Percentiles rank a stretch among this genome's conserved stretches.
phyloP scores from a whole-genome alignment of 2,888 invertebrate species.

The Leptopilina myrica region DNA sequence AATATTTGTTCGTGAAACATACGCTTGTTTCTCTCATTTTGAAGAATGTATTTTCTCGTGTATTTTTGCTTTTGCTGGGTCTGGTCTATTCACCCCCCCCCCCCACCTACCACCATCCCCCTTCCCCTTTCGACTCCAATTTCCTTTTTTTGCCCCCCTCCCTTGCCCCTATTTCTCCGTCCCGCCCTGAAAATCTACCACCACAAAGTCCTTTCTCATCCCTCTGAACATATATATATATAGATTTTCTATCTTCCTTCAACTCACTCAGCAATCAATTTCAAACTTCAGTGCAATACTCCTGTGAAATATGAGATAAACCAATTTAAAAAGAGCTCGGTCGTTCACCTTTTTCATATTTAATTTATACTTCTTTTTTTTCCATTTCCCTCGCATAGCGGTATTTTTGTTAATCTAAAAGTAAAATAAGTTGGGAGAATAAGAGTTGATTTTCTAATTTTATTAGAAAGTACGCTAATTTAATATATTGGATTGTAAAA shows the following conservation, averaged over 20 bases:
- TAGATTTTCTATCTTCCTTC: constrained; percentile 54
- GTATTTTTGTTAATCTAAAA: too few species aligned
- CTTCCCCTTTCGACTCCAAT: constrained; percentile 2
- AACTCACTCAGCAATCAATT: constrained; percentile 63
- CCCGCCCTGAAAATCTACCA: not conserved
- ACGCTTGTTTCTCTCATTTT: constrained; percentile 60
- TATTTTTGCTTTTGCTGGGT: constrained; percentile 16
- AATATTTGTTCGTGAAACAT: constrained; percentile 72
- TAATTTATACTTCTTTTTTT: too few species aligned
- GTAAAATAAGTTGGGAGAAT: too few species aligned
- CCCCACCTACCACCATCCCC: constrained; percentile 4
- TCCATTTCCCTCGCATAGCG: too few species aligned
- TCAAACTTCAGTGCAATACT: constrained; percentile 64
- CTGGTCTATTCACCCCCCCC: constrained; percentile 26
- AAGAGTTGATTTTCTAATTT: not conserved
- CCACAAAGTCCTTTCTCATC: constrained; percentile 28
- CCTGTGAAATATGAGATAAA: constrained; percentile 59
- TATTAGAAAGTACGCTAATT: not conserved
- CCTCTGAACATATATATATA: constrained; percentile 20
- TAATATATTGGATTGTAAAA: too few species aligned
- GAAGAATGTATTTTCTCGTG: constrained; percentile 44
- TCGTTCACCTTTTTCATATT: constrained; percentile 34
- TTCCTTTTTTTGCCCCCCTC: constrained; percentile 10
- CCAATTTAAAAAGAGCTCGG: constrained; percentile 49
- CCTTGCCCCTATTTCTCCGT: constrained; percentile 33